Base-by-base conservation (phyloP, 2,797 vertebrate species). In the Heteromormyrus szaboi region DNA sequence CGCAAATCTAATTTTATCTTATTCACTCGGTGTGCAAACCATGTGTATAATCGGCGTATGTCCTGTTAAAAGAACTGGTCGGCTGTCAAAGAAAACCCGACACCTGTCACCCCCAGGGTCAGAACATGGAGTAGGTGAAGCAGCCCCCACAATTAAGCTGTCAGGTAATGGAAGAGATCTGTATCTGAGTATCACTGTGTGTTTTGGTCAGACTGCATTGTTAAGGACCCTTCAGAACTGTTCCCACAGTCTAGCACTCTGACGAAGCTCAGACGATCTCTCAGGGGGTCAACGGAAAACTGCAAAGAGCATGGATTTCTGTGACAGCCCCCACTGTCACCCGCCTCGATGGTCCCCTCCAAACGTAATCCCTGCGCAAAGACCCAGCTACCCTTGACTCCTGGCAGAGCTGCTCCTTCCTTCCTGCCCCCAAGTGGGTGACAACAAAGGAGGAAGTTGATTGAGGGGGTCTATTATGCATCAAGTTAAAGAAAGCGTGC, bases 381-480 rank as follows among this genome's bases (percentile, higher is more conserved):
- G 93, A 96, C 95, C 72, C 72, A n/a, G 93, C 94, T 97, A 97
- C 98, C 97, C 98, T 99, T 99, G 97, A 98, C 97, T 97, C 94
- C 93, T 89, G 87, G 94, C 91, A 90, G 92, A 91, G 90, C 91
- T 85, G 72, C 48, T 89, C 89, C 83, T 79, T 44, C 51, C 19
- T 46, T 29, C 89, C 93, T 94, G 93, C 95, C 95, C 94, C 92
- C 93, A 95, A 96, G 95, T 95, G 96, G 96, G 94, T 97, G 98
- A 98, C 97, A 97, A 97, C 96, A 96, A 97, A 96, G 93, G 93
- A 95, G 96, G 97, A 97, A 97, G 96, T 97, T 99, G 98, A 99
- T 99, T 98, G 98, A 99, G 98, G 96, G 97, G 96, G 96, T 97
- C 97, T 97, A 99, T 99, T 99, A 99, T 96, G 96, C 97, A 98